Conservation (phyloP, 35 echinoderm and acorn worm species). For the Lytechinus variegatus region DNA sequence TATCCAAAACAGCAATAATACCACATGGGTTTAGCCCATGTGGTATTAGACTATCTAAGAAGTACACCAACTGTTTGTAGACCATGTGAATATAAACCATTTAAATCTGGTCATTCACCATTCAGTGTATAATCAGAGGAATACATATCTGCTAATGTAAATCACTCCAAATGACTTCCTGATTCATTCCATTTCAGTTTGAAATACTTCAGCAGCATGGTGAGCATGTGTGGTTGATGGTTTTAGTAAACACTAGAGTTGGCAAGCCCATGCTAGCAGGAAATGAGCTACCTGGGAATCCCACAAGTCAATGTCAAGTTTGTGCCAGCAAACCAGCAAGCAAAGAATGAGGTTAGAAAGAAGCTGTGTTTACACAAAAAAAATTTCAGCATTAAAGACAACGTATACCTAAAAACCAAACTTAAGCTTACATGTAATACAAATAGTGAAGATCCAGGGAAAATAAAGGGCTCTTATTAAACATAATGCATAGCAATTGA, state of each 20-base stretch:
- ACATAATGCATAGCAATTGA: too few species aligned
- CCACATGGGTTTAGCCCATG: too few species aligned
- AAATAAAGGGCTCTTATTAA: too few species aligned
- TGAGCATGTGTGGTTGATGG: not conserved
- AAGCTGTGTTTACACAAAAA: not conserved
- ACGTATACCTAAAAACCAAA: too few species aligned
- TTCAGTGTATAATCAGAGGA: not conserved
- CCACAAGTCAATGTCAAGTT: slow-evolving; percentile 11
- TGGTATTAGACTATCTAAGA: too few species aligned
- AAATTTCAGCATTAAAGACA: too few species aligned
- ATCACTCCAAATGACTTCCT: not conserved
- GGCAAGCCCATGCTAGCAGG: slow-evolving; percentile 14
- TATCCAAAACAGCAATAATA: too few species aligned
- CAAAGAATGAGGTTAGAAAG: not conserved
- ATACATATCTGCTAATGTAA: not conserved
- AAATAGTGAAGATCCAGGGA: too few species aligned
- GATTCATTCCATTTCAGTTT: not conserved
- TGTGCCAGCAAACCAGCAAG: not conserved
- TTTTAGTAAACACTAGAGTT: not conserved
- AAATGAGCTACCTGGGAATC: slow-evolving; percentile 9
- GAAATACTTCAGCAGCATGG: not conserved
- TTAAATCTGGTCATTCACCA: not conserved
- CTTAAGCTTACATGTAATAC: too few species aligned
- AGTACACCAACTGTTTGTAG: too few species aligned
- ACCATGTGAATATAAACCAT: too few species aligned